Evolutionary conservation across 2,113 vertebrate genomes (phyloP).

Genomic region (Sturnus vulgaris): DNA sequence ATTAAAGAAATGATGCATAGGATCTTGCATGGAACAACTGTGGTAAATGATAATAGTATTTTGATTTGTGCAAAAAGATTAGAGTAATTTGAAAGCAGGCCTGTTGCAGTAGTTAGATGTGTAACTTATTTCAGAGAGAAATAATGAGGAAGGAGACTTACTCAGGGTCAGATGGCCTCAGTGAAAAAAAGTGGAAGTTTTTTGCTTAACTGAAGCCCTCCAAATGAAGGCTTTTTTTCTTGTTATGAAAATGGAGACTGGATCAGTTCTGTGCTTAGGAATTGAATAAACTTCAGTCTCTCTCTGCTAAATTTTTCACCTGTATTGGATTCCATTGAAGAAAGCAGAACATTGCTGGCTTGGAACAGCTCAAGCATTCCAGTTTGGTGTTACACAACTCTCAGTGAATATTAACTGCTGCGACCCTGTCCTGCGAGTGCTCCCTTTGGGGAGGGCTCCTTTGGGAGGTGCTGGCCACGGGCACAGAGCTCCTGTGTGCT

Average conservation of each 20-base stretch:
- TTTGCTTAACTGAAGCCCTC: background rate
- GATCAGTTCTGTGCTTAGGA: background rate
- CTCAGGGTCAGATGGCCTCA: background rate
- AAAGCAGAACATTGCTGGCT: background rate
- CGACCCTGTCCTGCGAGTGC: background rate
- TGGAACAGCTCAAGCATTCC: background rate
- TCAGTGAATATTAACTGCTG: background rate
- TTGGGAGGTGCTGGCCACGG: no score
- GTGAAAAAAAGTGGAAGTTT: background rate
- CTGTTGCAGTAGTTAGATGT: background rate
- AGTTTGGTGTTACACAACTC: background rate
- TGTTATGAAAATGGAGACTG: background rate
- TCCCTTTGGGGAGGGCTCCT: background rate
- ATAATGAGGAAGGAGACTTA: background rate
- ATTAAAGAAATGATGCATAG: background rate
- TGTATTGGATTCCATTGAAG: background rate
- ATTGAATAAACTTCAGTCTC: background rate
- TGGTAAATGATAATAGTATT: background rate
- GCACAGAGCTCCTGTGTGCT: background rate
- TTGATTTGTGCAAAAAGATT: background rate
- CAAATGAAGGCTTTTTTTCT: background rate
- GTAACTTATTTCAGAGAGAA: background rate
- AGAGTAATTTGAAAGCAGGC: background rate
- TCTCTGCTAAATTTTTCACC: background rate
- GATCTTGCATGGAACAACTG: background rate